A percentile compares a stretch with the other conserved stretches of the same genome.
These are phyloP conservation scores for Epizoanthus illoricatus DNA, from an alignment of 92 coral and sea anemone genomes.

Conservation along the genomic window DNA sequence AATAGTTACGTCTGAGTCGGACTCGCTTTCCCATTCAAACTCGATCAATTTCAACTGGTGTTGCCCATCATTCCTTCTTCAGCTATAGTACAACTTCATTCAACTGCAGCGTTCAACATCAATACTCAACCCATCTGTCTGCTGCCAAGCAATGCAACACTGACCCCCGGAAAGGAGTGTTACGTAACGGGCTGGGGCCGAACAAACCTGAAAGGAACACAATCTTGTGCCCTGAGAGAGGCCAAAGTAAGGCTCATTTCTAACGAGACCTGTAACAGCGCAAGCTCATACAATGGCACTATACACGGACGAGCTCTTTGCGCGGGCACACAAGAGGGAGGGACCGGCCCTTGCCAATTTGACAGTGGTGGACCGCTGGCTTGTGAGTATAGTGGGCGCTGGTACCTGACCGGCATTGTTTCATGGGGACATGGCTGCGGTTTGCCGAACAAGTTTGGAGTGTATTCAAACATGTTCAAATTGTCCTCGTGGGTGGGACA, in stretches of 20 bases:
- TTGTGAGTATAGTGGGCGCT: constrained; percentile 61
- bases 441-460: constrained; percentile 75
- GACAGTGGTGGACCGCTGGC: constrained; percentile 97
- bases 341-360: constrained; percentile 85
- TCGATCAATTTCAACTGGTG: too few species aligned
- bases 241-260: constrained; percentile 74
- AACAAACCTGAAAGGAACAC: constrained; percentile 50
- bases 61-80: neutral
- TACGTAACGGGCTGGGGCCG: constrained; percentile 89
- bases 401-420: constrained; percentile 79
- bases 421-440: constrained; percentile 87
- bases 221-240: constrained; percentile 63
- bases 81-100: constrained; percentile 47
- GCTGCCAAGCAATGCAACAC: constrained; percentile 46
- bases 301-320: constrained; percentile 80
- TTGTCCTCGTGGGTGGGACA: constrained; percentile 69
- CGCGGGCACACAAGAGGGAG: constrained; percentile 80
- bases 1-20: too few species aligned
- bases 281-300: constrained; percentile 63
- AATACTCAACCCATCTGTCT: constrained; percentile 60
- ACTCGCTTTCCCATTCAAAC: too few species aligned
- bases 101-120: constrained; percentile 21
- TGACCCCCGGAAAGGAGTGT: constrained; percentile 61
- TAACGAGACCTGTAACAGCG: constrained; percentile 66
- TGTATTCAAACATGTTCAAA: constrained; percentile 77